Evolutionary conservation across 2,888 invertebrate genomes (phyloP).

Genomic region (Hyposoter didymator): DNA sequence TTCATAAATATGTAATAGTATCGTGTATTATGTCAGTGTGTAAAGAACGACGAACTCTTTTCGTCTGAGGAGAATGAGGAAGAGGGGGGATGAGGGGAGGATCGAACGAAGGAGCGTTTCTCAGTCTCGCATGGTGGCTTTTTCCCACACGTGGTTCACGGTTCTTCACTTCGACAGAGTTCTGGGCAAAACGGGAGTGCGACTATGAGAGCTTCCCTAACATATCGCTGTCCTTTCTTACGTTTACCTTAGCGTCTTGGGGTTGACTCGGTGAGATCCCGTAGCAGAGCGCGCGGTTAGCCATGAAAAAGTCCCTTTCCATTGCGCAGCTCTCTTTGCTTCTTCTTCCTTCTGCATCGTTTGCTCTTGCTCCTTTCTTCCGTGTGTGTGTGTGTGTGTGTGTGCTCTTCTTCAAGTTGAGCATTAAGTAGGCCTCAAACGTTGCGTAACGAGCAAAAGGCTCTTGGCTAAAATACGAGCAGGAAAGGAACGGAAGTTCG

Average conservation of each 20-base stretch:
- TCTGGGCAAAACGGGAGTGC: constrained; percentile 47
- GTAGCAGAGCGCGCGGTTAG: constrained; percentile 57
- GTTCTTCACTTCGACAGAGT: constrained; percentile 52
- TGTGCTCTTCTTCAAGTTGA: constrained; percentile 8
- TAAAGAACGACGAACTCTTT: constrained; percentile 61
- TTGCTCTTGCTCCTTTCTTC: constrained; percentile 45
- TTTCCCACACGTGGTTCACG: constrained; percentile 79
- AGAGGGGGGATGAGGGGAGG: constrained; percentile 65
- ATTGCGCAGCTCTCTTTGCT: constrained; percentile 56
- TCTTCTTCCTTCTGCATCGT: constrained; percentile 61
- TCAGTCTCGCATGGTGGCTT: constrained; percentile 81
- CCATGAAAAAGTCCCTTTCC: constrained; percentile 30
- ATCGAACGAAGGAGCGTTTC: constrained; percentile 79
- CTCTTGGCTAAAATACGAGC: constrained; percentile 25
- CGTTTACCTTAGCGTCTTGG: constrained; percentile 27
- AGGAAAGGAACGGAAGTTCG: neutral
- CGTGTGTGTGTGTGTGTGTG: neutral
- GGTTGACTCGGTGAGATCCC: constrained; percentile 68
- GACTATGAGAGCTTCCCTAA: constrained; percentile 32
- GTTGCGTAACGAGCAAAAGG: constrained; percentile 66
- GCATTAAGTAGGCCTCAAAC: constrained; percentile 63
- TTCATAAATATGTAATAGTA: constrained; percentile 7
- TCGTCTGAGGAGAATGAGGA: constrained; percentile 20
- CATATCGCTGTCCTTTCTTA: constrained; percentile 35
- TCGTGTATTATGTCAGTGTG: constrained; percentile 36